These are phyloP conservation scores for Perithous albicinctus DNA, from an alignment of 2,888 invertebrate genomes.

Conservation along the genomic window DNA sequence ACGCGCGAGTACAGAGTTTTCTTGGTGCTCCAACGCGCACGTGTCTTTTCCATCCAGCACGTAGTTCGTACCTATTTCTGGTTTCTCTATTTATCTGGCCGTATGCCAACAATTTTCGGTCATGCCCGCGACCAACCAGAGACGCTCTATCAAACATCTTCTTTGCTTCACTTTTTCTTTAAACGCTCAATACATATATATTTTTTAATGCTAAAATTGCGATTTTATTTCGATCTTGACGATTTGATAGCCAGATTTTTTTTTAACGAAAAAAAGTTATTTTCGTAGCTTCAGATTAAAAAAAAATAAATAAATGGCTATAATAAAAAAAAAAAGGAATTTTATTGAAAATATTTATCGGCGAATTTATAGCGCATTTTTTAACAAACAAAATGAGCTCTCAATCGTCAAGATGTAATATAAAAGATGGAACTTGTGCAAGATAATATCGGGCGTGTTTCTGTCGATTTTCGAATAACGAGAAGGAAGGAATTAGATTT, in stretches of 20 bases:
- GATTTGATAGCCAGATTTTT: too few species aligned
- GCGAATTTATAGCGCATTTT: too few species aligned
- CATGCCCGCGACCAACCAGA: conserved; percentile 42
- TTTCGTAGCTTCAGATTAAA: too few species aligned
- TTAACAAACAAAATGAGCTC: too few species aligned
- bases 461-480: neutral
- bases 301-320: neutral
- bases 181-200: neutral
- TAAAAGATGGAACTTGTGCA: neutral
- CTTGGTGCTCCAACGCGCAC: conserved; percentile 38
- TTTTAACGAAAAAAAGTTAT: too few species aligned
- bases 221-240: too few species aligned
- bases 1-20: conserved; percentile 3
- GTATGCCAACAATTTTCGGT: conserved; percentile 68
- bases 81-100: conserved; percentile 71
- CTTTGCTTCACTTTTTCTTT: conserved; percentile 13
- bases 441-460: neutral
- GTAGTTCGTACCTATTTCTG: conserved; percentile 75
- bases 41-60: conserved; percentile 56
- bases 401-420: too few species aligned
- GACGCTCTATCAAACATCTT: conserved; percentile 27
- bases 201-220: too few species aligned
- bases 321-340: neutral
- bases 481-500: conserved; percentile 24
- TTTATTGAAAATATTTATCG: too few species aligned